Evolutionary conservation across 2,888 invertebrate species (phyloP), one percentile per base, ranked within the genome.

Genomic region (Lasioglossum lativentre): DNA sequence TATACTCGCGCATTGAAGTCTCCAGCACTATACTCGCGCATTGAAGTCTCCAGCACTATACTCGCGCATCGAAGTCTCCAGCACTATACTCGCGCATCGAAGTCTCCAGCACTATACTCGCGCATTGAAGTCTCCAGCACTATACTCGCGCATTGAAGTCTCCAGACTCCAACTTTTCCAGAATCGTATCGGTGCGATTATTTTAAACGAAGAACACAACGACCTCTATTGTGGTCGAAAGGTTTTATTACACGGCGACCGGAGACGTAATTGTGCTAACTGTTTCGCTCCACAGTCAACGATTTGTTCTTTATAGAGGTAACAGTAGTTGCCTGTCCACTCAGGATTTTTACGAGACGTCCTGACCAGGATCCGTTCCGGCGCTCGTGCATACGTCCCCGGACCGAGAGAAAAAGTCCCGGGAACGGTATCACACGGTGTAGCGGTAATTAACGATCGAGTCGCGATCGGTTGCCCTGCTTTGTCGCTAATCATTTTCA

Each of bases 401-500:
- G 68, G 16, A n/a, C 27, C 34, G 34, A 34, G n/a, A 3, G 78
- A 80, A 80, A 86, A 82, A 84, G n/a, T 71, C 42, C 16, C 27
- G 5, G 76, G 84, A 88, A 90, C 85, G 88, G 84, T 88, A 89
- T 90, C 88, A 80, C 82, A 72, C 86, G 82, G 56, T 85, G 90
- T 82, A 82, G 56, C 82, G 78, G 81, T 89, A 90, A 90, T 90
- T 90, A 90, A 89, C 78, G 78, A 74, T 74, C 78, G 80, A 52
- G 75, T 75, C 38, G 71, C 76, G 85, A 84, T 76, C 78, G 74
- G 52, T 73, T 82, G 87, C 78, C 68, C 85, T 68, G 82, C 83
- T 87, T 85, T 83, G 86, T 83, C 85, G 88, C 88, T 90, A 88
- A 90, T 90, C 88, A 90, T 90, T 90, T 90, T 89, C 89, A 87